Evolutionary conservation across 2,113 vertebrate genomes (phyloP).

Genomic region (Xenopus laevis): DNA sequence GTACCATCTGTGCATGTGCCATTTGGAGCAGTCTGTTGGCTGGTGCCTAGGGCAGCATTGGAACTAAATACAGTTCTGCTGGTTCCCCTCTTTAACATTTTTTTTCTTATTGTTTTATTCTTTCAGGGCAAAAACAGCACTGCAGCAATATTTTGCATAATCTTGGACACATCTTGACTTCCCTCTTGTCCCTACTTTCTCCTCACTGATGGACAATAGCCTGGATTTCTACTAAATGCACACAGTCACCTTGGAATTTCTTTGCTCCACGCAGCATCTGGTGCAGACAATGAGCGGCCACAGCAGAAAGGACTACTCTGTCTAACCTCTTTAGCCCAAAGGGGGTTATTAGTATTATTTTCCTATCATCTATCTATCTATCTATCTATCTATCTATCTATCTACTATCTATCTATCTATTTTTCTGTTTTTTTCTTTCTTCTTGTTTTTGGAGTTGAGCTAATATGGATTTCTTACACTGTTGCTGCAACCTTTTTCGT

Average conservation of each 20-base stretch:
- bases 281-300: constrained; percentile 56
- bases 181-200: not conserved
- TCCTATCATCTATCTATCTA: constrained; percentile 1
- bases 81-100: no score
- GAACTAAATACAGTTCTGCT: no score
- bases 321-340: constrained; percentile 55
- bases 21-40: no score
- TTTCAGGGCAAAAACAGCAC: constrained; percentile 93
- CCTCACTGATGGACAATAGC: constrained; percentile 58
- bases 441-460: constrained; percentile 51
- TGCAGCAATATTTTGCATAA: constrained; percentile 98
- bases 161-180: constrained; percentile 60
- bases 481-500: constrained; percentile 72
- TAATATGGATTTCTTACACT: constrained; percentile 71
- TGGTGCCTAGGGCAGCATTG: no score
- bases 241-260: constrained; percentile 81
- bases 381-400: not conserved
- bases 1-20: no score
- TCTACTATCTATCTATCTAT: not conserved
- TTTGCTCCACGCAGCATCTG: constrained; percentile 67
- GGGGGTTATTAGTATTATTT: constrained; percentile 60
- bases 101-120: constrained; percentile 40
- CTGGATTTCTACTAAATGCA: constrained; percentile 74
- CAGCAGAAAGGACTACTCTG: constrained; percentile 29
- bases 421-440: no score